Evolutionary conservation across 92 coral and sea anemone species (phyloP).

Genomic region (Nematostella vectensis): DNA sequence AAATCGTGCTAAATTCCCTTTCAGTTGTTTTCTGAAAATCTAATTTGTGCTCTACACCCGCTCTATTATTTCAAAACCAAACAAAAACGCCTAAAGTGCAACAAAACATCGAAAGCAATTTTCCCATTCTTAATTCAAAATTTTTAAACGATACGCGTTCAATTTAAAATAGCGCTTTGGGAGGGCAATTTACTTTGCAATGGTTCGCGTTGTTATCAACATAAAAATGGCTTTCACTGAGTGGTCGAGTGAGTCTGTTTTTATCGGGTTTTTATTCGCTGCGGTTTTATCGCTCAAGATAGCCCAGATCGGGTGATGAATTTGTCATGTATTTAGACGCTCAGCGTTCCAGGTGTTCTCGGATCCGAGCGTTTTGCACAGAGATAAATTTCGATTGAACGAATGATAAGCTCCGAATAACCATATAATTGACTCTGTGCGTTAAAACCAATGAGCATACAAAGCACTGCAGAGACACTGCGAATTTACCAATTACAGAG

Average conservation of each 20-base stretch:
- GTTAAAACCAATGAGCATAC: not conserved
- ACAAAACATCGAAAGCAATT: not conserved
- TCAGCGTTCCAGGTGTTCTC: not conserved
- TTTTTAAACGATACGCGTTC: no score
- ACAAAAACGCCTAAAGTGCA: not conserved
- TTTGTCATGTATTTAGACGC: not conserved
- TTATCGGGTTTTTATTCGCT: not conserved
- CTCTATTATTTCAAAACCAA: not conserved
- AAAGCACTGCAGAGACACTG: not conserved
- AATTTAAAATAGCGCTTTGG: not conserved
- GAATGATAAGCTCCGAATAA: not conserved
- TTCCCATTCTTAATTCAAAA: no score
- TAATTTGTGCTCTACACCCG: not conserved
- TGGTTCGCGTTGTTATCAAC: not conserved
- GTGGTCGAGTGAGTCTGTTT: not conserved
- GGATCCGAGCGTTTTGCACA: not conserved
- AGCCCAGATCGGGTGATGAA: not conserved
- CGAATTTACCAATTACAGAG: conserved; percentile 2
- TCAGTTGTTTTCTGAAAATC: no score
- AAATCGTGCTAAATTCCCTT: no score
- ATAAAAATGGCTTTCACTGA: not conserved
- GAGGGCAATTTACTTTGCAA: not conserved
- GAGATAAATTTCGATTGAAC: conserved; percentile 5
- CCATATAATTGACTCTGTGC: conserved; percentile 6
- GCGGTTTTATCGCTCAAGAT: not conserved